Evolutionary conservation across 1,140 invertebrate species (phyloP).

Genomic region (Halesus radiatus): DNA sequence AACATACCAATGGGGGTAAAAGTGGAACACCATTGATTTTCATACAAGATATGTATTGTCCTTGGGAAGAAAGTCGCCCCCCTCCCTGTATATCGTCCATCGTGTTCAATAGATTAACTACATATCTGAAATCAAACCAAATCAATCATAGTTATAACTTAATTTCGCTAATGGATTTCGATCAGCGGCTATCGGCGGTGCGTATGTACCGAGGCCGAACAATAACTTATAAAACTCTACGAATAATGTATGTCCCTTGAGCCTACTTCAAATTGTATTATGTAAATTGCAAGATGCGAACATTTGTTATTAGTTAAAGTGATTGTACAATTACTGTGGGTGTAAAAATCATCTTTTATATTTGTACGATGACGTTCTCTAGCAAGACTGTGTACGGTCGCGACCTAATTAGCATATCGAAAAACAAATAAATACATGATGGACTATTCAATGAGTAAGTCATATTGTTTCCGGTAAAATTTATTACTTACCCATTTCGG

Average conservation of each 20-base stretch:
- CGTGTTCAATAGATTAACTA: constrained; percentile 32
- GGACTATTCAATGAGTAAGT: background rate
- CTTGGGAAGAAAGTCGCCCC: constrained; percentile 27
- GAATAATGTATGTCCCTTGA: background rate
- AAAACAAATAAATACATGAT: background rate
- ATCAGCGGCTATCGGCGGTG: background rate
- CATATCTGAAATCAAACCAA: constrained; percentile 36
- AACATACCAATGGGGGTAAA: constrained; percentile 74
- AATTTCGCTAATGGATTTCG: constrained; percentile 44
- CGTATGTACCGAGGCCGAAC: background rate
- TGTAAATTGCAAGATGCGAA: background rate
- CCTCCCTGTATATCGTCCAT: constrained; percentile 68
- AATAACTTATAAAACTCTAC: background rate
- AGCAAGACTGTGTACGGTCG: constrained; percentile 4
- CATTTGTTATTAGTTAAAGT: constrained; percentile 31
- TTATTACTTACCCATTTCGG: constrained; percentile 4
- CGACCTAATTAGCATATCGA: constrained; percentile 34
- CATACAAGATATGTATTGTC: constrained; percentile 71
- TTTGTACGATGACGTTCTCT: constrained; percentile 34
- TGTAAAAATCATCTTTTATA: constrained; percentile 40
- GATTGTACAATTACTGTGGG: constrained; percentile 35
- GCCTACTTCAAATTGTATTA: background rate
- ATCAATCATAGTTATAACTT: constrained; percentile 33
- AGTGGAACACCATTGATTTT: constrained; percentile 75
- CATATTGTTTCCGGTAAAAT: background rate